Evolutionary conservation across 2,888 invertebrate genomes (phyloP).

Genomic region (Stegophylla sp.): DNA sequence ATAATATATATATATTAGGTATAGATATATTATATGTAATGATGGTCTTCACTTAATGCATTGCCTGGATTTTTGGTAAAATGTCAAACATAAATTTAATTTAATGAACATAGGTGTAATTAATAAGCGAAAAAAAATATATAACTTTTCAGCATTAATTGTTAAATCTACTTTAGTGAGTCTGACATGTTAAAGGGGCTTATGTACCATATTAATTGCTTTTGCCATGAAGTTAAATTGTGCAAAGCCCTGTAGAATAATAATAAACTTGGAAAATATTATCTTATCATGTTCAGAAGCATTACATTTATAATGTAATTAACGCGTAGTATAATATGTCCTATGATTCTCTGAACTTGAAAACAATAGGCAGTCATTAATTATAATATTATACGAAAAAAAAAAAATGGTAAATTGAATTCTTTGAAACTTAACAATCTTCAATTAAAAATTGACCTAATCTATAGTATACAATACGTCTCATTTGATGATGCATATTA

Average conservation of each 20-base stretch:
- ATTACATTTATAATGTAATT: neutral
- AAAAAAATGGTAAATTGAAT: neutral
- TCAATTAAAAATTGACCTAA: conserved; percentile 19
- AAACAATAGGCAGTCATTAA: conserved; percentile 9
- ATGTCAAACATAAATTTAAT: conserved; percentile 13
- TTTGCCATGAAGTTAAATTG: neutral
- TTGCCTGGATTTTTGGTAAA: conserved; percentile 16
- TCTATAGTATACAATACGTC: neutral
- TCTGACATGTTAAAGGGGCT: neutral
- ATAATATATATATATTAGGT: neutral
- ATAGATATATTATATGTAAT: conserved; percentile 3
- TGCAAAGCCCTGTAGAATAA: neutral
- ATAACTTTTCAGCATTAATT: neutral
- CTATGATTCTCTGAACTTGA: neutral
- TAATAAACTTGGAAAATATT: neutral
- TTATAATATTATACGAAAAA: conserved; percentile 8
- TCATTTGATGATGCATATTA: too few relatives aligned
- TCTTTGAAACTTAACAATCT: neutral
- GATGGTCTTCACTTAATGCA: conserved; percentile 10
- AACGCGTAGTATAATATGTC: neutral
- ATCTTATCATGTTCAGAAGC: neutral
- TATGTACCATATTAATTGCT: neutral
- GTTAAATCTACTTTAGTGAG: neutral
- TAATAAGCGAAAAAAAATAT: neutral
- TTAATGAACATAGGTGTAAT: neutral